Percentiles rank a stretch among this genome's conserved stretches.
These are phyloP conservation scores for Pluvialis apricaria DNA, from an alignment of 2,113 vertebrate genomes.

Conservation along the genomic window DNA sequence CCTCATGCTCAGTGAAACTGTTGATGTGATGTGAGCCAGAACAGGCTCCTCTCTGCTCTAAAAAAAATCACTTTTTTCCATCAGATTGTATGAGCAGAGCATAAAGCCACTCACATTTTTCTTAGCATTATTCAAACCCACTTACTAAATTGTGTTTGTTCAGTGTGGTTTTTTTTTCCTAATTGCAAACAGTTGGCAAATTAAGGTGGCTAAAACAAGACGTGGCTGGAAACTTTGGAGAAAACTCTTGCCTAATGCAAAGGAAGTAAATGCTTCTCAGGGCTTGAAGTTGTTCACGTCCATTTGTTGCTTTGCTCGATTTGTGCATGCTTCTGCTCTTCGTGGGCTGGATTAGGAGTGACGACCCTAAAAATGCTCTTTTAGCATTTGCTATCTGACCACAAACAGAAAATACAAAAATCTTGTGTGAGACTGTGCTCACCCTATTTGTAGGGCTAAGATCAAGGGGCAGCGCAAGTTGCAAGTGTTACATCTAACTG, in stretches of 20 bases:
- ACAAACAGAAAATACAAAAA: background rate
- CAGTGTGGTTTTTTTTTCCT: background rate
- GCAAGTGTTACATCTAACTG: too few relatives aligned
- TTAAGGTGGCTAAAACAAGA: background rate
- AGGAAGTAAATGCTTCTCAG: background rate
- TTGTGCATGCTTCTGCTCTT: background rate
- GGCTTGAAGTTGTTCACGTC: background rate
- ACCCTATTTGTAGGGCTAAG: background rate
- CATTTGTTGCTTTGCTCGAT: background rate
- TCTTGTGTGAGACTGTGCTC: background rate
- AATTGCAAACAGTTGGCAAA: background rate
- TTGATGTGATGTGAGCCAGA: constrained; percentile 51
- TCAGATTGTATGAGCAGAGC: background rate
- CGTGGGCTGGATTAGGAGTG: background rate
- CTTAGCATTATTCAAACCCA: background rate
- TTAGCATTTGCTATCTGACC: background rate
- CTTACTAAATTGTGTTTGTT: background rate
- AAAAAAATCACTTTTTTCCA: background rate
- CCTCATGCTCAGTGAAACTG: constrained; percentile 43
- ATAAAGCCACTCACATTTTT: background rate
- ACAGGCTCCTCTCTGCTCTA: background rate
- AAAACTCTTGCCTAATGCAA: background rate
- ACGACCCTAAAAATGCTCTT: background rate
- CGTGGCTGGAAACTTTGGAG: background rate
- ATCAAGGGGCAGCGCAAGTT: background rate